Evolutionary conservation across 2,888 invertebrate genomes (phyloP).

Genomic region (Megaustenia siamemsis): DNA sequence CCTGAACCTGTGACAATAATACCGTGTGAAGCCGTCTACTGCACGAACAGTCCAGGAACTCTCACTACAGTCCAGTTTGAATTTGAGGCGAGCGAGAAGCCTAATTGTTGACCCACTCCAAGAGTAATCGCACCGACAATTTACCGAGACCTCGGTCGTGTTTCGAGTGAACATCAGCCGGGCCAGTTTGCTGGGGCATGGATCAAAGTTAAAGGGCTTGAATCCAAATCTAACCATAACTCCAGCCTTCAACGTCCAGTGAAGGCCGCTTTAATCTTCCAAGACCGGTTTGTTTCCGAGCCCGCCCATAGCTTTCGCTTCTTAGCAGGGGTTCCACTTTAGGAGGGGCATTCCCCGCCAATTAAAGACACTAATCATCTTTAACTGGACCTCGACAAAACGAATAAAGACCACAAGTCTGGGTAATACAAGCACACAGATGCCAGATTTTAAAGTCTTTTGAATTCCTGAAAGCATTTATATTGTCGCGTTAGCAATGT

Average conservation of each 20-base stretch:
- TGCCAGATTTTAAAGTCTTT: not conserved
- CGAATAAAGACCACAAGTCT: no score
- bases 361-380: not conserved
- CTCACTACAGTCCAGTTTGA: not conserved
- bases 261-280: not conserved
- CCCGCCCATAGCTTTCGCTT: not conserved
- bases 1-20: no score
- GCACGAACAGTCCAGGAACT: no score
- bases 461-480: not conserved
- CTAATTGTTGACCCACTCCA: not conserved
- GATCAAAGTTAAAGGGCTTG: not conserved
- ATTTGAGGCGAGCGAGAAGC: not conserved
- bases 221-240: no score
- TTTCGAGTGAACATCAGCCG: not conserved
- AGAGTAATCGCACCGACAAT: not conserved
- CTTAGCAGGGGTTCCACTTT: not conserved
- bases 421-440: not conserved
- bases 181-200: not conserved
- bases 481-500: no score
- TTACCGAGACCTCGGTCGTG: not conserved
- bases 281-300: not conserved
- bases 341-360: not conserved
- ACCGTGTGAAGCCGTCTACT: no score
- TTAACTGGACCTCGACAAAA: no score
- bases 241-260: no score